A percentile compares a stretch with the other conserved stretches of the same genome.
These are phyloP conservation scores for Agrilus planipennis DNA, from an alignment of 1,140 invertebrate species.

Conservation along the genomic window DNA sequence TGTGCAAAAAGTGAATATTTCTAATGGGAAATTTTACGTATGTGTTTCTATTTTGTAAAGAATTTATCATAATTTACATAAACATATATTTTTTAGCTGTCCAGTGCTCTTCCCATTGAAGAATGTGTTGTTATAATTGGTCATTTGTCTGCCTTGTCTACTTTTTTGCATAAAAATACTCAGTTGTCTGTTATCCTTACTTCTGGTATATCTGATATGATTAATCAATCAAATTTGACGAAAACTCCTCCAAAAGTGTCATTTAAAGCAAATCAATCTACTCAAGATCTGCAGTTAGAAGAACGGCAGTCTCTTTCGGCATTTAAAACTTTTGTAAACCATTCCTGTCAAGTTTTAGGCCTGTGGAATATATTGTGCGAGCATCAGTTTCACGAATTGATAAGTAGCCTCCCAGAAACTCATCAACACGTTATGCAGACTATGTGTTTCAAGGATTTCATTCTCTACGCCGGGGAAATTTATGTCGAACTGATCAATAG, in stretches of 20 bases:
- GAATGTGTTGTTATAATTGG: conserved; percentile 48
- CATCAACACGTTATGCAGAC: conserved; percentile 46
- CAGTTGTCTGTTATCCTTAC: conserved; percentile 29
- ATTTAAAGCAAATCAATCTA: conserved; percentile 18
- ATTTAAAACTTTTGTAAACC: conserved; percentile 62
- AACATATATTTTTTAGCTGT: conserved; percentile 25
- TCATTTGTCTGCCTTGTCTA: conserved; percentile 47
- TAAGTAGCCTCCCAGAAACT: conserved; percentile 47
- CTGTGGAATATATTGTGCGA: conserved; percentile 90
- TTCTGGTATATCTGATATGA: no score
- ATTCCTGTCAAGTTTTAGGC: conserved; percentile 79
- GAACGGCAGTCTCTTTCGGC: conserved; percentile 66
- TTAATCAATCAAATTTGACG: conserved; percentile 6
- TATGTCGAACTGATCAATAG: conserved; percentile 61
- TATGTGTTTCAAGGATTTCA: conserved; percentile 59
- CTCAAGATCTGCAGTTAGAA: conserved; percentile 30
- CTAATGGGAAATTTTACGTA: conserved; percentile 48
- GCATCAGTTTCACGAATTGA: conserved; percentile 81
- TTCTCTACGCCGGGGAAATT: conserved; percentile 73
- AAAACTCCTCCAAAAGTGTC: conserved; percentile 4
- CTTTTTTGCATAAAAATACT: conserved; percentile 53
- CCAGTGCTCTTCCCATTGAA: conserved; percentile 40
- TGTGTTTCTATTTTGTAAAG: conserved; percentile 22
- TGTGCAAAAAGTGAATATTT: conserved; percentile 46
- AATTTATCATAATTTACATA: background rate